Conservation (phyloP, 1,140 invertebrate genomes). For the Rhagoletis pomonella region DNA sequence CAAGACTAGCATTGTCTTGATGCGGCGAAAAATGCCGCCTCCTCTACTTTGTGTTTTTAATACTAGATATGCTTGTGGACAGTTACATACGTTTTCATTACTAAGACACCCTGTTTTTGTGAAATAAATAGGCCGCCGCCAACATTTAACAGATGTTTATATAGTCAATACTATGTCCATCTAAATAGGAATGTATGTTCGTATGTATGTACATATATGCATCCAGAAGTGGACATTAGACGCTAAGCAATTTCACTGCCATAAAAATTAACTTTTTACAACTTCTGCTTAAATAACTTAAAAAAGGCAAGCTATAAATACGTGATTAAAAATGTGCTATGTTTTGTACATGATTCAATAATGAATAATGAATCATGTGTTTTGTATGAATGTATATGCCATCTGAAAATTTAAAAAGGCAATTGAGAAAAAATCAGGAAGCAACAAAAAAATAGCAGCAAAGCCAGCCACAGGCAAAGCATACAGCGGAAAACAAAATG, state of each 20-base stretch:
- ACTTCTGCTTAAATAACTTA: slow-evolving; percentile 3
- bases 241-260: not conserved
- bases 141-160: not conserved
- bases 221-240: not conserved
- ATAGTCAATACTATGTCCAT: not conserved
- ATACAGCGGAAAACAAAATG: not conserved
- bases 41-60: no score
- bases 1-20: no score
- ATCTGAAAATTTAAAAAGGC: no score
- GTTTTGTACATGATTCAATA: no score
- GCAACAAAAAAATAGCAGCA: not conserved
- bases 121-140: not conserved
- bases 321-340: not conserved
- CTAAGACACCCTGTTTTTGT: not conserved
- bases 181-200: no score
- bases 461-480: not conserved
- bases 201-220: not conserved
- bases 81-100: not conserved
- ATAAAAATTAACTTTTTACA: slow-evolving; percentile 33
- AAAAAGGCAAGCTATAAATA: not conserved
- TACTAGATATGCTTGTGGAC: no score
- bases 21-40: no score
- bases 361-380: no score
- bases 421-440: no score
- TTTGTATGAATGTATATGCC: not conserved